Conservation (phyloP, 2,888 invertebrate genomes). For the Trichogramma evanescens region DNA sequence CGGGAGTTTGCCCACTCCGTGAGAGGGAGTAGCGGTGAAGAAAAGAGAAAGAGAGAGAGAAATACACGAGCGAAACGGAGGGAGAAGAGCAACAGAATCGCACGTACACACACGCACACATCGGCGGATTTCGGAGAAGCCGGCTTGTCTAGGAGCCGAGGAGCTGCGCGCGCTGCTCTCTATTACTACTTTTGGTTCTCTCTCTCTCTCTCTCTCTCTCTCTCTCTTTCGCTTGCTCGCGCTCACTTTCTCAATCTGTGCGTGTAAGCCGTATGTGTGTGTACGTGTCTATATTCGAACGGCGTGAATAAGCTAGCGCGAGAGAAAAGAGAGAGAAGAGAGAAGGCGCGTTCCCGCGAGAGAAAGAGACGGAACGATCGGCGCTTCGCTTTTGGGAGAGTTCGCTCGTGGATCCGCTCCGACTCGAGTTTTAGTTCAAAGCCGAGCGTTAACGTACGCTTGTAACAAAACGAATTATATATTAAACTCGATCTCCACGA, state of each 20-base stretch:
- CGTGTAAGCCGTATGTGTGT: background rate
- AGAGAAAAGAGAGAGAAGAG: slow-evolving; percentile 17
- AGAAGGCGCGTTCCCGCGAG: slow-evolving; percentile 17
- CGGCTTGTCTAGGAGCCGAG: background rate
- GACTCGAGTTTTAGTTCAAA: slow-evolving; percentile 16
- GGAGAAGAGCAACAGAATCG: background rate
- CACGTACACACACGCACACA: background rate
- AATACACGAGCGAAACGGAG: background rate
- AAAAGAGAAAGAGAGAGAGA: background rate
- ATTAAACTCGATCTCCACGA: too few species aligned
- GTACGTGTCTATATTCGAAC: background rate
- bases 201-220: slow-evolving; percentile 1
- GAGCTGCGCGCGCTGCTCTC: background rate
- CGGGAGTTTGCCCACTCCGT: slow-evolving; percentile 10
- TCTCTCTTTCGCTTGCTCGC: background rate
- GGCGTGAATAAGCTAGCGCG: background rate
- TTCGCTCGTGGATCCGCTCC: background rate
- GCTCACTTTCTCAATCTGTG: background rate
- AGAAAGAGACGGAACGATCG: slow-evolving; percentile 10
- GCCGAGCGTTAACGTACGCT: slow-evolving; percentile 21
- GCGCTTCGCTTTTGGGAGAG: slow-evolving; percentile 2
- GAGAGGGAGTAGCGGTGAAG: slow-evolving; percentile 16
- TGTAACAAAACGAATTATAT: background rate
- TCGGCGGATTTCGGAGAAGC: background rate
- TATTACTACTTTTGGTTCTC: background rate